Evolutionary conservation across 2,888 invertebrate species (phyloP).

Genomic region (Noctua janthe): DNA sequence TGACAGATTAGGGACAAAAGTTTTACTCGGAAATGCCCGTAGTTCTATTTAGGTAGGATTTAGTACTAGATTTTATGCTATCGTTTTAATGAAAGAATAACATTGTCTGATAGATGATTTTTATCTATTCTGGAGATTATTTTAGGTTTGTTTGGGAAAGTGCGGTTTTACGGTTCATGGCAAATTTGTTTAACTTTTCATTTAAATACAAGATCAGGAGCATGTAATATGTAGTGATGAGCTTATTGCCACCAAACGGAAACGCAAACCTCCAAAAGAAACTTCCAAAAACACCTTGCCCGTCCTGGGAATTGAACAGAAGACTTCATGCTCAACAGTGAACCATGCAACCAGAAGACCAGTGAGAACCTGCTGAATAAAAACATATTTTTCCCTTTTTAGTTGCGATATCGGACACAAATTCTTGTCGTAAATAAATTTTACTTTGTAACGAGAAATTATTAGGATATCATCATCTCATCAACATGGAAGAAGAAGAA

Average conservation of each 20-base stretch:
- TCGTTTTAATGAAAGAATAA: conserved; percentile 9
- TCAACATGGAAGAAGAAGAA: too few relatives aligned
- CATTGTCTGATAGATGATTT: neutral
- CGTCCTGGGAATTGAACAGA: neutral
- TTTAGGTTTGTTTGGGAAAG: neutral
- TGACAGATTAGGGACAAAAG: conserved; percentile 48
- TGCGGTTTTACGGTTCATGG: neutral
- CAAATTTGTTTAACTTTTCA: neutral
- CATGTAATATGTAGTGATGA: neutral
- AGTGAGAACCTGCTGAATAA: too few relatives aligned
- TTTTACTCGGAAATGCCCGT: conserved; percentile 27
- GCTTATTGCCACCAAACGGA: too few relatives aligned
- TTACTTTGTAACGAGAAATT: too few relatives aligned
- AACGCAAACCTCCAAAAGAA: too few relatives aligned
- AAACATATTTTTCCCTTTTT: too few relatives aligned
- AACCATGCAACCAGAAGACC: too few relatives aligned
- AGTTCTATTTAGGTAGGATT: conserved; percentile 35
- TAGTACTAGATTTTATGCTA: conserved; percentile 23
- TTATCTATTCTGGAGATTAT: neutral
- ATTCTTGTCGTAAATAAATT: too few relatives aligned
- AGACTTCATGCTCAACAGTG: neutral
- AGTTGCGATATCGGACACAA: too few relatives aligned
- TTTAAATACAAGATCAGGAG: neutral
- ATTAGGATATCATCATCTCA: too few relatives aligned
- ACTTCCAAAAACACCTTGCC: neutral